These are phyloP conservation scores for Rotaria sp. DNA, from an alignment of 2,888 invertebrate species.

Conservation along the genomic window DNA sequence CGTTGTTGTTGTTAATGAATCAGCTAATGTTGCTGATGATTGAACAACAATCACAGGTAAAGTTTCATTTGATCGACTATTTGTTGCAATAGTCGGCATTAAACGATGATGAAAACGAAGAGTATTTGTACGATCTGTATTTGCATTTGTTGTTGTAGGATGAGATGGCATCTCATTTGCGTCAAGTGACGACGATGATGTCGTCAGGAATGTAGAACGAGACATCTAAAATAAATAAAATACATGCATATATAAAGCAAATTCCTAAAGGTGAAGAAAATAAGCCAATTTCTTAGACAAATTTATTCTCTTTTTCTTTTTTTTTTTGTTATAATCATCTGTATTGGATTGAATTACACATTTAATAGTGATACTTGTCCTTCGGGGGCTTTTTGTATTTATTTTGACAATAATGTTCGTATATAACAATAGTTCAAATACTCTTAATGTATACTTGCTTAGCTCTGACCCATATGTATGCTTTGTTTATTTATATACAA, in stretches of 20 bases:
- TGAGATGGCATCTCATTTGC: background rate
- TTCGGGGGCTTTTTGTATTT: background rate
- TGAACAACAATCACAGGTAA: background rate
- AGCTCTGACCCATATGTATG: background rate
- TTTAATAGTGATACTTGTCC: no score
- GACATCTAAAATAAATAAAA: conserved; percentile 16
- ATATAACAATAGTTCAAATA: background rate
- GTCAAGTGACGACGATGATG: background rate
- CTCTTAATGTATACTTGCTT: background rate
- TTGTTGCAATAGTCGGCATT: conserved; percentile 18
- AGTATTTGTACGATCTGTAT: background rate
- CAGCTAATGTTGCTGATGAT: background rate
- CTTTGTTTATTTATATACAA: conserved; percentile 3
- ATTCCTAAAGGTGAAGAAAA: background rate
- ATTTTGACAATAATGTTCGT: background rate
- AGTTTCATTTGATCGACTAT: background rate
- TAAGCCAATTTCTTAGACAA: background rate
- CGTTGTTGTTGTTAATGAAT: background rate
- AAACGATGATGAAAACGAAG: conserved; percentile 29
- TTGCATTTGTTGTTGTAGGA: background rate
- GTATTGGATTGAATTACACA: background rate
- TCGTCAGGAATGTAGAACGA: conserved; percentile 7
- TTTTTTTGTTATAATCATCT: background rate
- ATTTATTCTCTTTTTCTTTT: background rate
- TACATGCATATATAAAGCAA: background rate